A percentile compares a stretch with the other conserved stretches of the same genome.
Conservation (phyloP, 2,797 vertebrate genomes). For the Anas bernieri region DNA sequence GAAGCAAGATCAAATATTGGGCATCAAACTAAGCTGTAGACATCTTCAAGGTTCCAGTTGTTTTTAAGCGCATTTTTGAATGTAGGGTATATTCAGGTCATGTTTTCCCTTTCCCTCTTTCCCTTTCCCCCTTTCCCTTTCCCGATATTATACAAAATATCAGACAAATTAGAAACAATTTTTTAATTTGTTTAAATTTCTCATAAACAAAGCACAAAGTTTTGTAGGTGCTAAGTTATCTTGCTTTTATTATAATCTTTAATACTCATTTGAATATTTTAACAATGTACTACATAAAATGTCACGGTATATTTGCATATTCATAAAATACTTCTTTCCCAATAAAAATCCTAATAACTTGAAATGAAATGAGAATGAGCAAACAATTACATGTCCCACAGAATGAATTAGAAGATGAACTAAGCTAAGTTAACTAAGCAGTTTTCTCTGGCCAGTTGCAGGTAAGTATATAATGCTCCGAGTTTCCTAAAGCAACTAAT, state of each 20-base stretch:
- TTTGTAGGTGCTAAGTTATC: neutral
- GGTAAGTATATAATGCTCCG: neutral
- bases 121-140: too few species aligned
- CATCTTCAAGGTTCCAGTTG: neutral
- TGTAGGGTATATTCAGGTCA: neutral
- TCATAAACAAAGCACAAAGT: neutral
- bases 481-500: neutral
- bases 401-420: constrained; percentile 15
- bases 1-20: neutral
- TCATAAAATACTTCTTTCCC: neutral
- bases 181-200: neutral
- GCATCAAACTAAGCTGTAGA: neutral
- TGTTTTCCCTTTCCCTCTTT: too few species aligned
- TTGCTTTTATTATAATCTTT: neutral
- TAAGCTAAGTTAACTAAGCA: constrained; percentile 14
- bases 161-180: neutral
- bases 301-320: neutral
- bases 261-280: neutral
- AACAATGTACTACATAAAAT: neutral
- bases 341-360: neutral
- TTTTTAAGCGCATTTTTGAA: neutral
- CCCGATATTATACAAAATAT: neutral
- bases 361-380: neutral
- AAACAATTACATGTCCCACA: constrained; percentile 29
- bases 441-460: neutral